These are phyloP conservation scores for Allygus modestus DNA, from an alignment of 2,888 invertebrate species.

Conservation along the genomic window DNA sequence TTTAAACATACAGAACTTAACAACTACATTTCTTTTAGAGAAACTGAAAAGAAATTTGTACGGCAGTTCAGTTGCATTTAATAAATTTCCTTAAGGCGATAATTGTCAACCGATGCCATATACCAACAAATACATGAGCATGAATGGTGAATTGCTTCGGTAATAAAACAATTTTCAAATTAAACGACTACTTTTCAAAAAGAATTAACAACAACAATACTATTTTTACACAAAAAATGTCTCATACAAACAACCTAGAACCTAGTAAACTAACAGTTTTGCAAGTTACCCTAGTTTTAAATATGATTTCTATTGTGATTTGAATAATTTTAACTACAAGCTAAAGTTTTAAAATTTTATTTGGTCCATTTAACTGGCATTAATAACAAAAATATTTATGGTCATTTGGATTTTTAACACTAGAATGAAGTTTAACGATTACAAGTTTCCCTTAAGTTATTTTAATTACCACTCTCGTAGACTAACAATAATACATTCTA, in stretches of 20 bases:
- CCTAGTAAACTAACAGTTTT: slow-evolving; percentile 4
- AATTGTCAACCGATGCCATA: slow-evolving; percentile 15
- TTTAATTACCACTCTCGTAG: neutral
- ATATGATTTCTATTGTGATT: slow-evolving; percentile 30
- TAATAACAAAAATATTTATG: neutral
- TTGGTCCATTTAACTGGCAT: slow-evolving; percentile 33
- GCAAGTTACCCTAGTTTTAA: slow-evolving; percentile 34
- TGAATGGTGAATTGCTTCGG: neutral
- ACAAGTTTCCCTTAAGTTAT: neutral
- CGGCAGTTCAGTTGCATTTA: slow-evolving; percentile 31
- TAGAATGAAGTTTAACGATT: neutral
- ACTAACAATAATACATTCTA: neutral
- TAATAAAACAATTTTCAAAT: neutral
- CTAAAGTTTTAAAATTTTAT: slow-evolving; percentile 28
- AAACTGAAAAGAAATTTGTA: neutral
- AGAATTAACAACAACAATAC: slow-evolving; percentile 35
- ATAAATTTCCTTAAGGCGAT: slow-evolving; percentile 11
- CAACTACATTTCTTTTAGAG: neutral
- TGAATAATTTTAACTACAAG: slow-evolving; percentile 16
- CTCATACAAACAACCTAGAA: slow-evolving; percentile 22
- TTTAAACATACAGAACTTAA: slow-evolving; percentile 18
- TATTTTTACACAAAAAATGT: slow-evolving; percentile 18
- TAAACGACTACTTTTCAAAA: neutral
- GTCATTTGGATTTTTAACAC: slow-evolving; percentile 24
- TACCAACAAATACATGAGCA: neutral